Evolutionary conservation across 2,797 vertebrate genomes (phyloP).

Genomic region (Pseudochirops cupreus): DNA sequence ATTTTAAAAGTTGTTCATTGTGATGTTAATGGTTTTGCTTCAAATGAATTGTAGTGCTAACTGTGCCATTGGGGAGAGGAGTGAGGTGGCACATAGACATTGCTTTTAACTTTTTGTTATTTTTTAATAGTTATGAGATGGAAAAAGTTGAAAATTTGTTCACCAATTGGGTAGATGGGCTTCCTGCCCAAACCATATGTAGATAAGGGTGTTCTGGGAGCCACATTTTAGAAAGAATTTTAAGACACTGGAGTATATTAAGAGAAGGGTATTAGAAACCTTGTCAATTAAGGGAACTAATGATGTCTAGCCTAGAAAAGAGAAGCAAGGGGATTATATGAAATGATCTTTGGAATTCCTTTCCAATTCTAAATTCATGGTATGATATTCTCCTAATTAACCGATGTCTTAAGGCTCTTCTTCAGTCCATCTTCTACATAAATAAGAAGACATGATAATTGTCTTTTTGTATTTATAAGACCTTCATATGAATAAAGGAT

Average conservation of each 20-base stretch:
- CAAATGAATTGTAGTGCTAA: neutral
- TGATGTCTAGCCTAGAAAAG: neutral
- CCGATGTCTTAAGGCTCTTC: neutral
- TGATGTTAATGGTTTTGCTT: conserved; percentile 29
- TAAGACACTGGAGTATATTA: neutral
- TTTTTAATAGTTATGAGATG: neutral
- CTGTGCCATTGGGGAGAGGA: neutral
- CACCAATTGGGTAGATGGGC: neutral
- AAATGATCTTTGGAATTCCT: neutral
- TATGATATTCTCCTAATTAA: neutral
- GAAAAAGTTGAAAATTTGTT: neutral
- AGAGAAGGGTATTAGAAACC: neutral
- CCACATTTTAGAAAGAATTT: neutral
- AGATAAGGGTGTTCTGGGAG: neutral
- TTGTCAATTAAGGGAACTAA: neutral
- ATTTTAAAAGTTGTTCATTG: conserved; percentile 38
- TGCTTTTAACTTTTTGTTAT: neutral
- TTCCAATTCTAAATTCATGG: neutral
- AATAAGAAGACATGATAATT: neutral
- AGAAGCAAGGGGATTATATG: neutral
- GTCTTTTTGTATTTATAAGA: neutral
- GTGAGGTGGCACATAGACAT: neutral
- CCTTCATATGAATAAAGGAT: neutral
- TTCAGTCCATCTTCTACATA: neutral
- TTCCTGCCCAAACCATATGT: neutral